phyloP scores from a whole-genome alignment of 2,888 invertebrate genomes.

The Achlya flavicornis region DNA sequence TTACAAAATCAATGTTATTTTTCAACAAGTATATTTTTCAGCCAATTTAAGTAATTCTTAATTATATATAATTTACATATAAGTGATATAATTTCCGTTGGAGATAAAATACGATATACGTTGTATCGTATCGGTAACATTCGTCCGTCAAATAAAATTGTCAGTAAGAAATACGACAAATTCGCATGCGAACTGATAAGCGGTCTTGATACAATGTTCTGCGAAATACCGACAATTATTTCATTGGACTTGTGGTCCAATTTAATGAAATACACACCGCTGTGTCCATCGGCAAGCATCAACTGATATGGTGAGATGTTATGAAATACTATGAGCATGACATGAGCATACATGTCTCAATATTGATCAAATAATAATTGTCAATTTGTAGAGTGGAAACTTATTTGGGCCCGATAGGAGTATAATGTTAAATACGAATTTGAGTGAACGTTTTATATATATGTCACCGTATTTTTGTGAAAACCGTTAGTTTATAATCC shows the following conservation, averaged over 20 bases:
- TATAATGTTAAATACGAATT: too few species aligned
- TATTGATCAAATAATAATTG: too few species aligned
- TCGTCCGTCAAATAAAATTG: slow-evolving; percentile 36
- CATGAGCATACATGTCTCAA: too few species aligned
- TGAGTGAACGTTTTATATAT: too few species aligned
- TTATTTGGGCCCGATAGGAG: too few species aligned
- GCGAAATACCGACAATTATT: slow-evolving; percentile 28
- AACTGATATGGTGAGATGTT: background rate
- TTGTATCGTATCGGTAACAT: slow-evolving; percentile 26
- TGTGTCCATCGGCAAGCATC: background rate
- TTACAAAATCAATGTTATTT: background rate
- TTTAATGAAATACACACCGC: slow-evolving; percentile 19
- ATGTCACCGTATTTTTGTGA: too few species aligned
- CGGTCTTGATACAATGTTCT: slow-evolving; percentile 26
- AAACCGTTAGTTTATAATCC: too few species aligned
- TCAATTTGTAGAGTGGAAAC: too few species aligned
- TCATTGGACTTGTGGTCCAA: slow-evolving; percentile 18
- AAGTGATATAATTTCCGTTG: slow-evolving; percentile 1
- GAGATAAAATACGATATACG: slow-evolving; percentile 1
- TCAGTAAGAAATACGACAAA: slow-evolving; percentile 29
- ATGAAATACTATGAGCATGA: too few species aligned
- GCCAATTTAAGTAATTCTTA: background rate
- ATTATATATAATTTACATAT: slow-evolving; percentile 5
- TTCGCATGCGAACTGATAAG: slow-evolving; percentile 27
- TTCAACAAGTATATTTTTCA: slow-evolving; percentile 1